Base-by-base conservation (phyloP, 2,797 vertebrate species). In the Enteromius treurensis region DNA sequence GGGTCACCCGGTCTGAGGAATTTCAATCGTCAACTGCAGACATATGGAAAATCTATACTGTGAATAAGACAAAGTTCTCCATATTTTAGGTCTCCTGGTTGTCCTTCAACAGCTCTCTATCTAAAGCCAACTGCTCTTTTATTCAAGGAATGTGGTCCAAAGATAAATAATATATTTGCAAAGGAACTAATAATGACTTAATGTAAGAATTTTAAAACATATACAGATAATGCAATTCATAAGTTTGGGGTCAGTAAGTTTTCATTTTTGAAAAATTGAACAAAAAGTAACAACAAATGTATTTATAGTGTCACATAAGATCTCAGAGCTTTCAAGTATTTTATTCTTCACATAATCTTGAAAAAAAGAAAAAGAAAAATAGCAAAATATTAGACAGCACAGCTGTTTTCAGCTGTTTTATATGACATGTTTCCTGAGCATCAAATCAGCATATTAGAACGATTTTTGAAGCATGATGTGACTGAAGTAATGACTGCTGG, bases 1-100 rank as follows among this genome's bases (percentile, higher is more conserved):
- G 77, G 79, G 68, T 71, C 70, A 65, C 21, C 23, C 10, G 15
- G 81, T 84, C 69, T 78, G 76, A 80, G 51, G 78, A 79, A 65
- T 87, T 84, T 77, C 81, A 75, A 82, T 80, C 34, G 11, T 79
- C 77, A 73, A 76, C 82, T 34, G 47, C n/a, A 85, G 81, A 88
- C 68, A 73, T 85, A 88, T 85, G 82, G 86, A 86, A 84, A 83
- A 88, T 88, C 81, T 73, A 88, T 88, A 85, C 37, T 64, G 51
- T 49, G 65, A 55, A 81, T 71, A 85, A 76, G 76, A 80, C 77
- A 70, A 64, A 73, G 29, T 37, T 29, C 53, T 42, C 80, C 68
- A 71, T 68, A 84, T 83, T 85, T 64, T 79, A 86, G 82, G 53
- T 84, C 65, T 29, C 37, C 60, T 26, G 71, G 32, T 85, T 80